phyloP scores from a whole-genome alignment of 1,140 invertebrate species.

The Leptinotarsa texana region DNA sequence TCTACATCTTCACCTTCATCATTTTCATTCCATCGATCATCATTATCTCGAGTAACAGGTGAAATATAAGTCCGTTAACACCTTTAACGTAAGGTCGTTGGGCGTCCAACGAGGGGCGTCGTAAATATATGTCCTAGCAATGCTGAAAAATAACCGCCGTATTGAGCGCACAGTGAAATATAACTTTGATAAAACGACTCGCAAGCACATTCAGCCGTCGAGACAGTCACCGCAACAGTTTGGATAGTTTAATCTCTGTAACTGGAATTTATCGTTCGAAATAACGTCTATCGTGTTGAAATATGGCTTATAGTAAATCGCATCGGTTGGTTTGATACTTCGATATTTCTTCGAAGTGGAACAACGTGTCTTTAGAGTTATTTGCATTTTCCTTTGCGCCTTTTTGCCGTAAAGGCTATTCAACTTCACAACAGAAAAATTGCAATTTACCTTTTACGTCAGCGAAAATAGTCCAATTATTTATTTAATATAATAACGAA shows the following conservation, averaged over 20 bases:
- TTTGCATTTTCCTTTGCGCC: conserved; percentile 2
- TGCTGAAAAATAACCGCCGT: conserved; percentile 15
- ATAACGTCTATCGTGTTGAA: conserved; percentile 19
- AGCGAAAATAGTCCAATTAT: too few relatives aligned
- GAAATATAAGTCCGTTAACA: conserved; percentile 15
- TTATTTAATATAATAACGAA: not conserved
- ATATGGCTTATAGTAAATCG: conserved; percentile 15
- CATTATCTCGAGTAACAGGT: conserved; percentile 10
- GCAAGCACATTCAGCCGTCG: conserved; percentile 20
- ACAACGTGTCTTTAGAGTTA: not conserved
- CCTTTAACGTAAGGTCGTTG: not conserved
- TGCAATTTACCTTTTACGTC: not conserved
- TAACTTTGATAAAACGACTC: conserved; percentile 28
- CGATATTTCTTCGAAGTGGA: conserved; percentile 12
- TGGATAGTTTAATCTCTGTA: conserved; percentile 29
- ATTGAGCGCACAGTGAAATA: conserved; percentile 26
- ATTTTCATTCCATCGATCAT: not conserved
- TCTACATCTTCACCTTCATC: too few relatives aligned
- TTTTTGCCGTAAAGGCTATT: not conserved
- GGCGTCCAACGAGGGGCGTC: conserved; percentile 9
- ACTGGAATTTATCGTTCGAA: conserved; percentile 21
- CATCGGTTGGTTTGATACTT: conserved; percentile 4
- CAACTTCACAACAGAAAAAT: not conserved
- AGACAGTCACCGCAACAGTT: conserved; percentile 26
- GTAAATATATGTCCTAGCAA: conserved; percentile 10